These are phyloP conservation scores for Trichosurus vulpecula DNA, from an alignment of 2,797 vertebrate genomes.

Conservation along the genomic window DNA sequence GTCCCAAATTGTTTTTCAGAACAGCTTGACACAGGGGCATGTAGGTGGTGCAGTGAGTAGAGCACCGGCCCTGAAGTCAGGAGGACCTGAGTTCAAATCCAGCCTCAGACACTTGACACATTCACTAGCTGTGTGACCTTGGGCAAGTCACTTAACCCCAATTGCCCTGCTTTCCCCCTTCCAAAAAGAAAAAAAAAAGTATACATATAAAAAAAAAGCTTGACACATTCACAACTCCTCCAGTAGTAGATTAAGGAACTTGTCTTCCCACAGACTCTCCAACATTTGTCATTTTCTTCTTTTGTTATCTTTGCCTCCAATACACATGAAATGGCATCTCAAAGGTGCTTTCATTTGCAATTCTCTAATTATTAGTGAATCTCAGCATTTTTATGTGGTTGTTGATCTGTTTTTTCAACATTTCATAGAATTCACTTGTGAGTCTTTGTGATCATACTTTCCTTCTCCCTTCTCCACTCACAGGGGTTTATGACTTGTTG, in stretches of 20 bases:
- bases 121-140: too few relatives aligned
- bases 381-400: not conserved
- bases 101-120: too few relatives aligned
- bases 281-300: not conserved
- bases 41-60: too few relatives aligned
- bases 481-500: not conserved
- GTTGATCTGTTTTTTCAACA: not conserved
- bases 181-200: too few relatives aligned
- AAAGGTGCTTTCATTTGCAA: not conserved
- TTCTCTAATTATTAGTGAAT: not conserved
- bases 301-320: not conserved
- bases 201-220: too few relatives aligned
- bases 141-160: too few relatives aligned
- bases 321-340: not conserved
- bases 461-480: not conserved
- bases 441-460: not conserved
- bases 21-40: not conserved
- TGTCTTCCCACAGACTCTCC: not conserved
- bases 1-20: not conserved
- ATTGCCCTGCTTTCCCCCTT: too few relatives aligned
- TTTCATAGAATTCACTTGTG: not conserved
- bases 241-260: not conserved
- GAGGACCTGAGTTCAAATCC: too few relatives aligned
- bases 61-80: too few relatives aligned
- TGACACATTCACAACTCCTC: not conserved